phyloP scores from a whole-genome alignment of 1,140 invertebrate species.

The Melanaphis sacchari region DNA sequence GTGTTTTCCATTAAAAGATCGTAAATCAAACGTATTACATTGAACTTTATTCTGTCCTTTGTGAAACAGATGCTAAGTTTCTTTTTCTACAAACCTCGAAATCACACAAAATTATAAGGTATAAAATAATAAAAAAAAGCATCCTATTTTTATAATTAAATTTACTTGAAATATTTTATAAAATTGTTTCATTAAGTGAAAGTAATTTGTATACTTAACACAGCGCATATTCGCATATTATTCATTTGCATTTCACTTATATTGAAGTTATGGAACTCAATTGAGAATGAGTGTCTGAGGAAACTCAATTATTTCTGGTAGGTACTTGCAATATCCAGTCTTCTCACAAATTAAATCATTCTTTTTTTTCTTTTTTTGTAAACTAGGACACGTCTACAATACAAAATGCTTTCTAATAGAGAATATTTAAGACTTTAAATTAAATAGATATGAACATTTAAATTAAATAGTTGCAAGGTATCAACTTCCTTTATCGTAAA shows the following conservation, averaged over 20 bases:
- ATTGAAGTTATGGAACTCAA: no score
- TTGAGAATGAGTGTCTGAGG: no score
- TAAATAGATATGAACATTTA: background rate
- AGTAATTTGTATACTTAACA: no score
- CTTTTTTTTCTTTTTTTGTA: no score
- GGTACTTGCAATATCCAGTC: background rate
- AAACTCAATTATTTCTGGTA: no score
- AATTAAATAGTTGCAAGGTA: no score
- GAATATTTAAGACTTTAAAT: background rate
- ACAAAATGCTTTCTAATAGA: background rate
- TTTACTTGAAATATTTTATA: background rate
- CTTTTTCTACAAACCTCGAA: background rate
- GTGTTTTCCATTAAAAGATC: background rate
- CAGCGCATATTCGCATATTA: no score
- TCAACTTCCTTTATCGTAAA: no score
- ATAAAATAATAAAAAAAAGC: background rate
- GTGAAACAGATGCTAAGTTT: background rate
- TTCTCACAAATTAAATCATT: background rate
- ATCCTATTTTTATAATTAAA: background rate
- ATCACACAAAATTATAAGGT: background rate
- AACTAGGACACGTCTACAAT: background rate
- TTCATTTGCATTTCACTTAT: no score
- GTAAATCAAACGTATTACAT: conserved; percentile 5
- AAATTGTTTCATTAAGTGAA: background rate
- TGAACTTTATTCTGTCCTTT: background rate